phyloP scores from a whole-genome alignment of 2,797 vertebrate genomes.

The Sebastes paucispinis region DNA sequence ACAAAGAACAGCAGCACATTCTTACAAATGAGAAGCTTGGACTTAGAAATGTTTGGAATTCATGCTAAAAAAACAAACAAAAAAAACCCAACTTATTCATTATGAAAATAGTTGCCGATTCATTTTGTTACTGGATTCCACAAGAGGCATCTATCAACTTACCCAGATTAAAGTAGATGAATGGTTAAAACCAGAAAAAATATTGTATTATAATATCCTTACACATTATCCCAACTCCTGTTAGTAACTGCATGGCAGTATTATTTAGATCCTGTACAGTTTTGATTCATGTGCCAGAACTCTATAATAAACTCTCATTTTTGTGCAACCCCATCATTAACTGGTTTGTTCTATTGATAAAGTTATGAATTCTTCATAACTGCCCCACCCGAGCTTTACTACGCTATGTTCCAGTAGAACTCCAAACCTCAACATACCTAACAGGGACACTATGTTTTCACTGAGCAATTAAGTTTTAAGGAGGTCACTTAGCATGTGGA shows the following conservation, averaged over 20 bases:
- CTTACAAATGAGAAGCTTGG: neutral
- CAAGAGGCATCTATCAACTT: too few species aligned
- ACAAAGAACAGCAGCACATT: too few species aligned
- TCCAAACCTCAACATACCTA: neutral
- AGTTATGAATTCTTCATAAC: neutral
- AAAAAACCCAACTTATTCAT: too few species aligned
- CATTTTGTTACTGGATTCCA: too few species aligned
- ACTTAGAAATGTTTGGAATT: neutral
- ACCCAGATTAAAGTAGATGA: too few species aligned
- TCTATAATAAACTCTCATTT: neutral
- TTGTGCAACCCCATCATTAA: too few species aligned
- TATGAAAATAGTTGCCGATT: too few species aligned
- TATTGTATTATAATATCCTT: too few species aligned
- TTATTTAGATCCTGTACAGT: neutral
- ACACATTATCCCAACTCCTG: too few species aligned
- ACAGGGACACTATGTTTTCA: neutral
- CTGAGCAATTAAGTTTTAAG: neutral
- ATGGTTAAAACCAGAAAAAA: too few species aligned
- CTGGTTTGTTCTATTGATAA: neutral
- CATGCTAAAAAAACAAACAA: neutral
- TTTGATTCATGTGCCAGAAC: neutral
- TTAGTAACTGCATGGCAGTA: too few species aligned
- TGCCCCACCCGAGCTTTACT: neutral
- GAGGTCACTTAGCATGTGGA: too few species aligned
- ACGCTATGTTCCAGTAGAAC: neutral